phyloP scores from a whole-genome alignment of 2,113 vertebrate genomes.

The Elachura formosa region DNA sequence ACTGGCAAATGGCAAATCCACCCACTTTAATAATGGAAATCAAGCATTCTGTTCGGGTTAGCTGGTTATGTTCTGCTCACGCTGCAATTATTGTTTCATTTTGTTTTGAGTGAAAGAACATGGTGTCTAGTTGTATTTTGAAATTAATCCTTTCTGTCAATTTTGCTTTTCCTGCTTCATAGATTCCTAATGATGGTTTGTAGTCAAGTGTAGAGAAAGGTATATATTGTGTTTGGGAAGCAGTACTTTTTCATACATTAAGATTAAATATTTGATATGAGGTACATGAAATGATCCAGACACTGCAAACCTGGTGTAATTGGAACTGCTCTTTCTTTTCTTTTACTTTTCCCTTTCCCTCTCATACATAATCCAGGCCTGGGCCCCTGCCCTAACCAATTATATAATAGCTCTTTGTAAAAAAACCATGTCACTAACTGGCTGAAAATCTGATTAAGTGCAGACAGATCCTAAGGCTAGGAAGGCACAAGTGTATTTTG shows the following conservation, averaged over 20 bases:
- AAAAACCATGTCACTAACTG: neutral
- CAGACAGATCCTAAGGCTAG: neutral
- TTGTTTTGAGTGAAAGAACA: neutral
- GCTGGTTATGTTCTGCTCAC: slow-evolving; percentile 11
- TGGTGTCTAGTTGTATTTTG: slow-evolving; percentile 19
- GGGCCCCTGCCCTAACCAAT: neutral
- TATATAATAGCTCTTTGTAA: neutral
- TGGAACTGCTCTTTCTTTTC: neutral
- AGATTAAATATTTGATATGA: neutral
- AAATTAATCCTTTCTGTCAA: slow-evolving; percentile 37
- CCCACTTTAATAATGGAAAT: slow-evolving; percentile 12
- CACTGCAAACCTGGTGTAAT: neutral
- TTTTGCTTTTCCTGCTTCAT: slow-evolving; percentile 55
- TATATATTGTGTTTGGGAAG: neutral
- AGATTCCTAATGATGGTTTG: slow-evolving; percentile 21
- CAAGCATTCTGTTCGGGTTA: slow-evolving; percentile 32
- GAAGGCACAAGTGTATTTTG: neutral
- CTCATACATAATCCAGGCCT: neutral
- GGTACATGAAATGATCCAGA: neutral
- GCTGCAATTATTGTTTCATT: slow-evolving; percentile 25
- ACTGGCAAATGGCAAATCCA: neutral
- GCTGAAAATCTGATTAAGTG: neutral
- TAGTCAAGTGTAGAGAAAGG: neutral
- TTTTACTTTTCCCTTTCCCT: neutral
- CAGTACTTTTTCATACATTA: neutral